phyloP scores from a whole-genome alignment of 2,113 vertebrate genomes.

The Dipodomys spectabilis region DNA sequence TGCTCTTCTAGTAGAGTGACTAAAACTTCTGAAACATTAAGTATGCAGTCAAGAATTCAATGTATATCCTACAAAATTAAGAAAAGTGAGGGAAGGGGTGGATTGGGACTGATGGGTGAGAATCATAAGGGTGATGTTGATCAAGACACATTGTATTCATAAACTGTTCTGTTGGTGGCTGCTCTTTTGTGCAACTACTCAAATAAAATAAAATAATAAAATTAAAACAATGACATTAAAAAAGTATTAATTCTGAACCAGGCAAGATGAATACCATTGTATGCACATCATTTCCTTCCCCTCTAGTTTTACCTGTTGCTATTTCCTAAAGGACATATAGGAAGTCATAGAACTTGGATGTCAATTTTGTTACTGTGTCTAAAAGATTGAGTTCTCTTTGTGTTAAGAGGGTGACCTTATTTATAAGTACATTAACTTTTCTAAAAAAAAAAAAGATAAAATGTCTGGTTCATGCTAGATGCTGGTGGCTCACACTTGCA shows the following conservation, averaged over 20 bases:
- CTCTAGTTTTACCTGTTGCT: neutral
- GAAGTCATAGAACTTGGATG: neutral
- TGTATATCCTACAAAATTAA: too few species aligned
- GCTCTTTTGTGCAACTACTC: too few species aligned
- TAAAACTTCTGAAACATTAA: neutral
- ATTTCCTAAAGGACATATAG: neutral
- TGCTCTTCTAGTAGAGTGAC: neutral
- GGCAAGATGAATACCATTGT: neutral
- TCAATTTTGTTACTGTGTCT: neutral
- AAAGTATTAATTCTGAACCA: neutral
- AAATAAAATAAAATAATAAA: too few species aligned
- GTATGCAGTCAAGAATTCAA: neutral
- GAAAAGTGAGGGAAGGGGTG: too few species aligned
- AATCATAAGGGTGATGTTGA: too few species aligned
- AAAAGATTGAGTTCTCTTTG: neutral
- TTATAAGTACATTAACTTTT: conserved; percentile 2
- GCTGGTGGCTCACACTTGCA: too few species aligned
- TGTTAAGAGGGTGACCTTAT: neutral
- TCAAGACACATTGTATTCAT: too few species aligned
- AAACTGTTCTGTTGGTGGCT: too few species aligned
- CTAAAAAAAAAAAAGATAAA: neutral
- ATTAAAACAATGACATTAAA: too few species aligned
- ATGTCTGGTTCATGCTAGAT: neutral
- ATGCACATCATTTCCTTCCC: neutral
- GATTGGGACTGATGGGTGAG: too few species aligned